Base-by-base conservation (phyloP, 2,113 vertebrate genomes). In the Zosterops hypoxanthus region DNA sequence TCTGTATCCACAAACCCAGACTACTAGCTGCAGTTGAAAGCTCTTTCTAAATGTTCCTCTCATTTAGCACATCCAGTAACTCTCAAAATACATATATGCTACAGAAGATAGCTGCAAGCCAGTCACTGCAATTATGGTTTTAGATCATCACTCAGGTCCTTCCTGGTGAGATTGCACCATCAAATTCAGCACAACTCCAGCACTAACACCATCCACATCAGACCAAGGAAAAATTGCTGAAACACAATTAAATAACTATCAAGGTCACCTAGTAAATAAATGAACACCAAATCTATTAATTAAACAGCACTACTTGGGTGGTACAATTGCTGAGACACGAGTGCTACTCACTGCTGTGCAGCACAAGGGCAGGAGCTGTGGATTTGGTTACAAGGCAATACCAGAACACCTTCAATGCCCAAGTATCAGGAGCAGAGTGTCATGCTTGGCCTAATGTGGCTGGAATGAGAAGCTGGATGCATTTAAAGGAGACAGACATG, bases 401-500 rank as follows among this genome's bases (percentile, higher is more conserved):
- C 19, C 82, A 80, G 49, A 82, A 87, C 42, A 66, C 9, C 70
- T 89, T 47, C 64, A 20, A 5, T 6, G 31, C 2, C 33, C 31
- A 57, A 57, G 42, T 25, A 69, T 4, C 41, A 39, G 70, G n/a
- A 92, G 86, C 56, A 76, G 36, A 82, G 57, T 21, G 75, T 63
- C 84, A 76, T 3, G 34, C 55, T 50, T 39, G 66, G 86, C 63
- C 42, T 63, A 23, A 53, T 2, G 23, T 18, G 24, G 71, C 82
- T 91, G 24, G 57, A 92, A 91, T 6, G 49, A 94, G 61, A 91
- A 78, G 77, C 4, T 91, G 78, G n/a, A 69, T 84, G 52, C 64
- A 87, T 93, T 90, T 82, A 91, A 90, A 65, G 63, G 26, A 96
- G 84, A 83, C 55, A 82, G 87, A 70, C 82, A 80, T 63, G 55